Conservation (phyloP, 2,888 invertebrate species). For the Bembecia ichneumoniformis region DNA sequence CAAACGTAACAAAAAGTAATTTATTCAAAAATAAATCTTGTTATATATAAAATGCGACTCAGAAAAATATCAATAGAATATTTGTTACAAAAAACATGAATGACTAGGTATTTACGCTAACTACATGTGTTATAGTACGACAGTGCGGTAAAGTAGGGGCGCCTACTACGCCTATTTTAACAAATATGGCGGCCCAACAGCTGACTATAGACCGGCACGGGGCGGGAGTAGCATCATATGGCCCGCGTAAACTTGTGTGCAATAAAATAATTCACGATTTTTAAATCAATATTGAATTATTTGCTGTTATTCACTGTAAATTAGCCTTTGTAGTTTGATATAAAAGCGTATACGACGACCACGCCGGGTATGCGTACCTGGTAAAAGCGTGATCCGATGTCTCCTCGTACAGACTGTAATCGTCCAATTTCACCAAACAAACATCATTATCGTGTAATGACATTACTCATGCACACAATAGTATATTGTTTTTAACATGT, state of each 20-base stretch:
- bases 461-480: slow-evolving; percentile 50
- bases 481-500: slow-evolving; percentile 40
- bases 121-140: slow-evolving; percentile 39
- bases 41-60: not conserved
- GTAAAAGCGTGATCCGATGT: slow-evolving; percentile 69
- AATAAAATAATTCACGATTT: slow-evolving; percentile 11
- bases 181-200: slow-evolving; percentile 73
- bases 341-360: slow-evolving; percentile 28
- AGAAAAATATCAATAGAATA: not conserved
- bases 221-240: slow-evolving; percentile 55
- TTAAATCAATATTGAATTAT: slow-evolving; percentile 3
- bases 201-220: slow-evolving; percentile 69
- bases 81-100: slow-evolving; percentile 25
- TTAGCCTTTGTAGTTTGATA: not conserved
- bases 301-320: slow-evolving; percentile 6
- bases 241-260: slow-evolving; percentile 24
- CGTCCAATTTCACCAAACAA: slow-evolving; percentile 69
- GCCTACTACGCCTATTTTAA: slow-evolving; percentile 69
- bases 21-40: not conserved
- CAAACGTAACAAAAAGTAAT: not conserved
- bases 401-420: slow-evolving; percentile 70
- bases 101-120: slow-evolving; percentile 27
- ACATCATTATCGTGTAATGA: slow-evolving; percentile 72
- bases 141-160: slow-evolving; percentile 34
- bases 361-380: slow-evolving; percentile 69